phyloP scores from a whole-genome alignment of 2,797 vertebrate genomes.

The Crax fasciolata region DNA sequence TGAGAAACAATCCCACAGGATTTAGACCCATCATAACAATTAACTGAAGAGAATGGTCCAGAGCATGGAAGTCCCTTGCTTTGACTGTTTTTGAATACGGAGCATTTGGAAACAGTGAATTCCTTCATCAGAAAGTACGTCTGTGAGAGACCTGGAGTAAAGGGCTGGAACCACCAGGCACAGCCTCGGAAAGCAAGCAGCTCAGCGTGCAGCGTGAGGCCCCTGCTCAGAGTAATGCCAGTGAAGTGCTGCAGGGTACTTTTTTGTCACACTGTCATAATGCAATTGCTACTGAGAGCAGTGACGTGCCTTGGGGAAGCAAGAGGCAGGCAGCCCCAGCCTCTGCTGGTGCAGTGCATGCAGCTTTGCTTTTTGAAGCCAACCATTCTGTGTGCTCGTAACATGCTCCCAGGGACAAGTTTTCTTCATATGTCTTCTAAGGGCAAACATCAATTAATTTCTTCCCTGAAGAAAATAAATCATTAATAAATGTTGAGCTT shows the following conservation, averaged over 20 bases:
- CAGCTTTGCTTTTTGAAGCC: neutral
- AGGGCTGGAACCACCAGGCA: neutral
- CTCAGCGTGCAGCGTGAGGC: accelerated
- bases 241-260: neutral
- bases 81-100: neutral
- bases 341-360: neutral
- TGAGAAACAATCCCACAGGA: neutral
- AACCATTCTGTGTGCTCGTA: neutral
- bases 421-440: neutral
- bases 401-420: neutral
- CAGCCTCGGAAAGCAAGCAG: accelerated
- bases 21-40: slow-evolving; percentile 19
- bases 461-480: neutral
- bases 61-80: neutral
- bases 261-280: neutral
- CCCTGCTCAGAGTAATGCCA: neutral
- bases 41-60: neutral
- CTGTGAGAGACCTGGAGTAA: neutral
- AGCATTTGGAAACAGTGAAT: neutral
- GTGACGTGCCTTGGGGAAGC: neutral
- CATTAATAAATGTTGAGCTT: neutral
- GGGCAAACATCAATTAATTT: neutral
- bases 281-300: neutral
- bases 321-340: neutral
- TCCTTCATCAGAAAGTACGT: neutral